Evolutionary conservation across 2,113 vertebrate species (phyloP).

Genomic region (Daubentonia madagascariensis): DNA sequence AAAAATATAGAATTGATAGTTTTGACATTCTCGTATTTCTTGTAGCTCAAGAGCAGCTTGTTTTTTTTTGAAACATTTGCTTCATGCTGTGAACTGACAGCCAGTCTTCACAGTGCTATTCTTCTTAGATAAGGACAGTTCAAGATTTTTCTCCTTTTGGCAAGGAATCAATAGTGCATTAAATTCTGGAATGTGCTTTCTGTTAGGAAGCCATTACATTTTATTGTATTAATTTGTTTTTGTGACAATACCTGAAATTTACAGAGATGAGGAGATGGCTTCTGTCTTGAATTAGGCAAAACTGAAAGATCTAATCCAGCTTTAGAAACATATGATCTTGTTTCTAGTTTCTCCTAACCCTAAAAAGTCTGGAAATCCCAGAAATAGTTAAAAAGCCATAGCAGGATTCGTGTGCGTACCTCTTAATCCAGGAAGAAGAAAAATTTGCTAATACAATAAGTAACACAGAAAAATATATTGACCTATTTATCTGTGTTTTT

Average conservation of each 20-base stretch:
- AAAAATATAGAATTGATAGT: slow-evolving; percentile 1
- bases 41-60: background rate
- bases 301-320: background rate
- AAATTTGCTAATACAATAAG: background rate
- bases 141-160: slow-evolving; percentile 2
- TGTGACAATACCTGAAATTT: background rate
- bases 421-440: background rate
- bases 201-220: background rate
- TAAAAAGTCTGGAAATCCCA: background rate
- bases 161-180: slow-evolving; percentile 33
- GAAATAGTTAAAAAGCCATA: background rate
- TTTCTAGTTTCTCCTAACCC: background rate
- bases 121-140: slow-evolving; percentile 9
- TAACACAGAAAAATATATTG: background rate
- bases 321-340: background rate
- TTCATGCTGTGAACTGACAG: slow-evolving; percentile 38
- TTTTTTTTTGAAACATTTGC: slow-evolving; percentile 9
- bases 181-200: slow-evolving; percentile 12
- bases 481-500: background rate
- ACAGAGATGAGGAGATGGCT: background rate
- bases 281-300: background rate
- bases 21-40: slow-evolving; percentile 20
- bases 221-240: background rate
- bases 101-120: background rate
- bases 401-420: background rate